These are phyloP conservation scores for Pterophyllum scalare DNA, from an alignment of 2,113 vertebrate species.

Conservation along the genomic window DNA sequence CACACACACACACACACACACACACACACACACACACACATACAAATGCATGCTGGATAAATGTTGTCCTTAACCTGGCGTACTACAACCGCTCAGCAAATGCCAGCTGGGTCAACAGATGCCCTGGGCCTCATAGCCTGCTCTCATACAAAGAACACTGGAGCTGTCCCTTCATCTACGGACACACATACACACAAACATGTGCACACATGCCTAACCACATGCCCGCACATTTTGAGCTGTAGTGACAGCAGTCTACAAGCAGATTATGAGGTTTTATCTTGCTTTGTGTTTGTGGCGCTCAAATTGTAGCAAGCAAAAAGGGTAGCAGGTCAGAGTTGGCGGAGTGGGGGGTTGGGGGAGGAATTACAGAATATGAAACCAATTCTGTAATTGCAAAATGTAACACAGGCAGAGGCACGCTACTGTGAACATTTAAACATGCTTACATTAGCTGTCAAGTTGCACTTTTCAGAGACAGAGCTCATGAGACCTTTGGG, in stretches of 20 bases:
- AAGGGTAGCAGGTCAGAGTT: conserved; percentile 45
- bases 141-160: conserved; percentile 60
- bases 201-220: conserved; percentile 8
- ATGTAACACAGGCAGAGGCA: neutral
- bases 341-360: conserved; percentile 8
- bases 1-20: neutral
- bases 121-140: conserved; percentile 58
- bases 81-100: conserved; percentile 65
- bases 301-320: conserved; percentile 31
- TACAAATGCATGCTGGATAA: conserved; percentile 61
- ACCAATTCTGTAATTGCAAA: conserved; percentile 19
- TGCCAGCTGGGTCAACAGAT: conserved; percentile 79
- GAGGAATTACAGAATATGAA: conserved; percentile 12
- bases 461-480: neutral
- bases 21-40: neutral
- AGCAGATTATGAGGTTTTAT: conserved; percentile 75
- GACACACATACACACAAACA: conserved; percentile 12
- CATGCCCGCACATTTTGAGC: conserved; percentile 53
- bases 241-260: conserved; percentile 44
- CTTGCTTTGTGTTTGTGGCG: conserved; percentile 45
- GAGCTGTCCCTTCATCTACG: conserved; percentile 39
- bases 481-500: neutral
- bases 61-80: conserved; percentile 72
- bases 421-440: neutral
- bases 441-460: neutral